Evolutionary conservation across 2,113 vertebrate genomes (phyloP).

Genomic region (Dromaius novaehollandiae): DNA sequence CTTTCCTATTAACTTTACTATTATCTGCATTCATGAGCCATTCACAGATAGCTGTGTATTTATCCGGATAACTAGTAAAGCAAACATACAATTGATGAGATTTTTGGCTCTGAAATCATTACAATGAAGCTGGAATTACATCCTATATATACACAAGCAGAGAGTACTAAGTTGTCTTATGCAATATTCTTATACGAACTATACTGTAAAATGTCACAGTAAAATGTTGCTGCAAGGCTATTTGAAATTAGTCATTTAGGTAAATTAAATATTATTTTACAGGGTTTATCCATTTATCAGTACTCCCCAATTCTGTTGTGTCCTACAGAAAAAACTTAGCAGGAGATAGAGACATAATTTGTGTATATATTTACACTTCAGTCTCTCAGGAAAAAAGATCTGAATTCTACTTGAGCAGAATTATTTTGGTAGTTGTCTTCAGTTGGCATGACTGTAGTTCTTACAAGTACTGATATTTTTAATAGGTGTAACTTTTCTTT

Average conservation of each 20-base stretch:
- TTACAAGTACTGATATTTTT: background rate
- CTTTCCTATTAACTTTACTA: background rate
- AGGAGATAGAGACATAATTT: background rate
- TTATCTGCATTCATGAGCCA: background rate
- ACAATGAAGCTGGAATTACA: background rate
- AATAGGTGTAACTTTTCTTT: background rate
- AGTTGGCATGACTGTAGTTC: background rate
- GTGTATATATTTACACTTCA: background rate
- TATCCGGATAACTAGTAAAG: constrained; percentile 12
- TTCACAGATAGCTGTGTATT: background rate
- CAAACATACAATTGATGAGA: background rate
- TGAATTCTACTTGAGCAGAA: background rate
- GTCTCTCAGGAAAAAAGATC: background rate
- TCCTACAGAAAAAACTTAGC: background rate
- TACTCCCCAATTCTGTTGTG: background rate
- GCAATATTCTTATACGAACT: background rate
- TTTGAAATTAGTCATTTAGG: constrained; percentile 32
- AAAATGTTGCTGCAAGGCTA: constrained; percentile 35
- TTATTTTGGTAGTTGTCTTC: background rate
- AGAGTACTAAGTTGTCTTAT: background rate
- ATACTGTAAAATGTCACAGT: constrained; percentile 22
- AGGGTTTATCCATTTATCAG: background rate
- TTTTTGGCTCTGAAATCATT: background rate
- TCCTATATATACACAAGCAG: background rate
- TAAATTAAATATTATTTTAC: constrained; percentile 27